A percentile compares a stretch with the other conserved stretches of the same genome.
These are phyloP conservation scores for Raja brachyura DNA, from an alignment of 2,113 vertebrate species.

Conservation along the genomic window DNA sequence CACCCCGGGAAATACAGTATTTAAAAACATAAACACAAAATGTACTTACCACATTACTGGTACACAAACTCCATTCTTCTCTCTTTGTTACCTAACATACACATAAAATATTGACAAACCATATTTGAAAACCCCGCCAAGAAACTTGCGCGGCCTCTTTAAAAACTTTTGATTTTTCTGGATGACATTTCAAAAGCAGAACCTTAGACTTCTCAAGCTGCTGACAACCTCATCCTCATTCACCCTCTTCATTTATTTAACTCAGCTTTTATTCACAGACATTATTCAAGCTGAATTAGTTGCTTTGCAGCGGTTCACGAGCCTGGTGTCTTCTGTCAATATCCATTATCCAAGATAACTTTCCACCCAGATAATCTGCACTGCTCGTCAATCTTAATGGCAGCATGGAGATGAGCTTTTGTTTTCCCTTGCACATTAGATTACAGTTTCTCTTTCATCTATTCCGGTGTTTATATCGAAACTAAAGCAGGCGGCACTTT, in stretches of 20 bases:
- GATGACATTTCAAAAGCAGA: constrained; percentile 9
- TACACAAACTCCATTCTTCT: too few species aligned
- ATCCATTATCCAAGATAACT: constrained; percentile 29
- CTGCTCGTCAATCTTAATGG: constrained; percentile 20
- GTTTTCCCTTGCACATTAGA: background rate
- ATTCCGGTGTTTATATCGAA: background rate
- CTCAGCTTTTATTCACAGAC: constrained; percentile 16
- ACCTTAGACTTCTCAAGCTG: background rate
- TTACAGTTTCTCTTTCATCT: background rate
- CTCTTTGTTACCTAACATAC: too few species aligned
- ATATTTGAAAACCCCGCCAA: too few species aligned
- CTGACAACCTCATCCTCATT: background rate
- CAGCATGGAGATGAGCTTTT: constrained; percentile 17
- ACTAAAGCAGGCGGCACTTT: background rate
- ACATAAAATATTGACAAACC: too few species aligned
- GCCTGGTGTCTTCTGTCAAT: constrained; percentile 35
- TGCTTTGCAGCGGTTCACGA: background rate
- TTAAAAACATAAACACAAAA: too few species aligned
- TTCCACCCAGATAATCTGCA: constrained; percentile 26
- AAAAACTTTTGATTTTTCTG: background rate
- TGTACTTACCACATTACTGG: too few species aligned
- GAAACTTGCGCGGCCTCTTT: too few species aligned
- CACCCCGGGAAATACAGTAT: too few species aligned
- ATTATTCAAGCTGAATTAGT: constrained; percentile 23
- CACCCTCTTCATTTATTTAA: constrained; percentile 27